A percentile compares a stretch with the other conserved stretches of the same genome.
Conservation (phyloP, 2,797 vertebrate genomes). For the Prunella strophiata region DNA sequence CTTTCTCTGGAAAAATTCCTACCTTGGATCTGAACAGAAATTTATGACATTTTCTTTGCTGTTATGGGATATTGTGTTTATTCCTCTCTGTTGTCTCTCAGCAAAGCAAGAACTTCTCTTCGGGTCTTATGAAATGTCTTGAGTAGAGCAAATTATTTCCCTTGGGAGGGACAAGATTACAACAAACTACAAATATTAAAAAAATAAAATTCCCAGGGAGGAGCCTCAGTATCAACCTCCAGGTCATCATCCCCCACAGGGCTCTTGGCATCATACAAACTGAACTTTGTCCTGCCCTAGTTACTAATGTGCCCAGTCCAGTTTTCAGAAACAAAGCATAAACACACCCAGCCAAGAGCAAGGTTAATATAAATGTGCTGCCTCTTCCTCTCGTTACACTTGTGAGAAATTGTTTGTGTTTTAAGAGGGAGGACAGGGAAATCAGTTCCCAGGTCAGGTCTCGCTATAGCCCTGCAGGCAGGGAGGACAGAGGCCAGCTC, state of each 20-base stretch:
- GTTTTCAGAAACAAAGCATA: constrained; percentile 39
- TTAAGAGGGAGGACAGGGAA: neutral
- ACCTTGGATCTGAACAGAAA: neutral
- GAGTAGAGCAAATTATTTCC: constrained; percentile 10
- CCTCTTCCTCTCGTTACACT: neutral
- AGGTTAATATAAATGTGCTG: constrained; percentile 16
- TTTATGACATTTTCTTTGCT: neutral
- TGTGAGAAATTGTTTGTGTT: constrained; percentile 1
- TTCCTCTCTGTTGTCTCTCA: neutral
- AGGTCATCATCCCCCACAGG: constrained; percentile 34
- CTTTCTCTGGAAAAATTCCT: neutral
- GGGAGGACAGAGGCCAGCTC: neutral
- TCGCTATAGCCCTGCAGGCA: fast-evolving
- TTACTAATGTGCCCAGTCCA: constrained; percentile 5
- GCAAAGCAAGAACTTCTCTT: constrained; percentile 3
- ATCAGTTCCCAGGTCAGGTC: neutral
- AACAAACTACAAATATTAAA: constrained; percentile 35
- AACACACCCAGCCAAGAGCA: constrained; percentile 21
- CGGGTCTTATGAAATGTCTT: neutral
- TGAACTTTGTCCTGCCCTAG: constrained; percentile 28
- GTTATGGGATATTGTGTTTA: neutral
- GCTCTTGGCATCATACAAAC: neutral
- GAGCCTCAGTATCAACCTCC: neutral
- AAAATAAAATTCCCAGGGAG: constrained; percentile 24
- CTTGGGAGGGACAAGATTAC: constrained; percentile 21